These are phyloP conservation scores for Chymomyza amoena DNA, from an alignment of 2,888 invertebrate species.

Conservation along the genomic window DNA sequence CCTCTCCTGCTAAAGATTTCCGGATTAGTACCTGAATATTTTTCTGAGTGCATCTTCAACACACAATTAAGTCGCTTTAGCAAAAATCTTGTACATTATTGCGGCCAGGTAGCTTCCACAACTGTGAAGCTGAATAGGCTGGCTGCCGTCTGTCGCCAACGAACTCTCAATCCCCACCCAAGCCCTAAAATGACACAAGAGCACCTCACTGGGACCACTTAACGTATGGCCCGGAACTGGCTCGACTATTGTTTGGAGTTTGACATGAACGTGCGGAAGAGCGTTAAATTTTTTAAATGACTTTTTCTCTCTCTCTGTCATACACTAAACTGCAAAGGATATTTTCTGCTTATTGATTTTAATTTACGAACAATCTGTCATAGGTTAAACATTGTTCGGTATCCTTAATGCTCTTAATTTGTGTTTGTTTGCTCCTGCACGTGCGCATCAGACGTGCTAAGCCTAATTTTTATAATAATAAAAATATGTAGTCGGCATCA, in stretches of 20 bases:
- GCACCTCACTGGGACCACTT: conserved; percentile 38
- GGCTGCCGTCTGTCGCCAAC: not conserved
- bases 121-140: not conserved
- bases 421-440: conserved; percentile 43
- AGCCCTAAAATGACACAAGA: conserved; percentile 43
- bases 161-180: not conserved
- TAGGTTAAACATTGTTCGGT: not conserved
- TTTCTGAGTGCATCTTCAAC: conserved; percentile 19
- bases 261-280: conserved; percentile 75
- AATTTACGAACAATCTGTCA: conserved; percentile 42
- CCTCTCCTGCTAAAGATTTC: too few relatives aligned
- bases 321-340: not conserved
- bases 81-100: conserved; percentile 31
- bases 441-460: conserved; percentile 56
- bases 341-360: conserved; percentile 32
- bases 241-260: conserved; percentile 51
- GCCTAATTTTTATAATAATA: conserved; percentile 72
- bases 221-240: conserved; percentile 33
- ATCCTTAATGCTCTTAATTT: conserved; percentile 42
- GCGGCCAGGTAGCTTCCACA: conserved; percentile 17
- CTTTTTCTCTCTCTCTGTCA: not conserved
- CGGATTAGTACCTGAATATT: not conserved
- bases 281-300: conserved; percentile 50
- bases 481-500: conserved; percentile 43
- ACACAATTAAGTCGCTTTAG: conserved; percentile 46